Base-by-base conservation (phyloP, 2,797 vertebrate genomes). In the Phyllotis vaccarum region DNA sequence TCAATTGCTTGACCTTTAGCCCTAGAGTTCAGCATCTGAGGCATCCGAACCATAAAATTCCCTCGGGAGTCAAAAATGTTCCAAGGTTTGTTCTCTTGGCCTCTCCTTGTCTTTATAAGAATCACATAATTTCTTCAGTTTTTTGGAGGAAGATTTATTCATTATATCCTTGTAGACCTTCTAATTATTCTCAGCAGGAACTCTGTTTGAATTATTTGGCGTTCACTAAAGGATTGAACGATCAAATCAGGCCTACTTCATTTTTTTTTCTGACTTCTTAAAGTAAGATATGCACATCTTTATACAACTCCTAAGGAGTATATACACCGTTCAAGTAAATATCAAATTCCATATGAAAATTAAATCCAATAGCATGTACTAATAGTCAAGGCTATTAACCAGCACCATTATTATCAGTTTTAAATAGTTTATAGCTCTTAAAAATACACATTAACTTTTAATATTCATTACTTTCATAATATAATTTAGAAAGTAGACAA, bases 151-250 rank as follows among this genome's bases (percentile, higher is more conserved):
- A 88, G 14, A 3, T 6, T 34, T 78, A 82, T 46, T 19, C 7
- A 86, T 87, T 87, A 13, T 58, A 46, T n/a, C 78, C 83, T 6
- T 76, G 27, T 6, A 62, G 10, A 21, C 56, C 16, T 56, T 75
- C 22, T 68, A 88, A 31, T 88, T 72, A 90, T 66, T 86, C 13
- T 95, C 19, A 27, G 7, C 76, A 8, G 21, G 40, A 96, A 92
- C 79, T 9, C 24, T 89, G 10, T 72, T 78, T 94, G 70, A 94
- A 74, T 90, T 96, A 76, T 12, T 90, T 81, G 34, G 3, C 79
- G 46, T 66, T 90, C 31, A 49, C 86, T 92, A 86, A 8, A 85
- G 6, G 2, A 70, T 43, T 40, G 24, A 49, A 37, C 68, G 27
- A 66, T 24, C 54, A 72, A 2, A n/a, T 68, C 14, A 93, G 8